Evolutionary conservation across 2,113 vertebrate species (phyloP), one percentile per base, ranked within the genome.

Genomic region (Smithornis capensis): DNA sequence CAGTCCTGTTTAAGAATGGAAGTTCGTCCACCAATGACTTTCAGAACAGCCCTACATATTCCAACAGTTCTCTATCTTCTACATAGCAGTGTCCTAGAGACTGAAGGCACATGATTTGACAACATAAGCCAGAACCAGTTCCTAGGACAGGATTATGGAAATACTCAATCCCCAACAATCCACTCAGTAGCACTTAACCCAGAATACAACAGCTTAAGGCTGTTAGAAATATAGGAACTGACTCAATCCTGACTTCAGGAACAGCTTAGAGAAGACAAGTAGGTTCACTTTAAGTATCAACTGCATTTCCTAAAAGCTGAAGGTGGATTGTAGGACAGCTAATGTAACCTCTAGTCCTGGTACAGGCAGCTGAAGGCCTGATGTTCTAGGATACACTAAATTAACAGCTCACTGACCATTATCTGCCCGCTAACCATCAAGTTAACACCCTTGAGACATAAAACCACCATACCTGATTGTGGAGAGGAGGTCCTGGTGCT

Each of bases 401-500:
- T 15, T 44, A 65, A 45, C 4, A 25, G 28, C 33, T 55, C 14
- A 4, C 15, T 14, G 17, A 42, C 14, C 22, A 9, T 19, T 11
- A 57, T 2, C 19, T 65, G 37, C 35, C 8, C 22, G 59, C 38
- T 42, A 86, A 31, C 42, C 27, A 53, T 12, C 19, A n/a, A 10
- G 29, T 29, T 76, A 60, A 28, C 1, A 59, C 6, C 16, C 38
- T 7, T 12, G 12, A 6, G 5, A 64, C 14, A 9, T 4, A 35
- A 40, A n/a, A 63, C 18, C 11, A n/a, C 3, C 12, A 6, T 97
- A 99, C 99, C 97, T 99, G 97, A 99, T 99, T 1, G 95, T 98
- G 35, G 97, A 53, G 25, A 99, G 98, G 49, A 99, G 97, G 4
- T 98, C 97, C 95, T 99, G 98, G 67, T 99, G 99, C 77, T 99